Evolutionary conservation across 2,888 invertebrate genomes (phyloP).

Genomic region (Listrodromus nycthemerus): DNA sequence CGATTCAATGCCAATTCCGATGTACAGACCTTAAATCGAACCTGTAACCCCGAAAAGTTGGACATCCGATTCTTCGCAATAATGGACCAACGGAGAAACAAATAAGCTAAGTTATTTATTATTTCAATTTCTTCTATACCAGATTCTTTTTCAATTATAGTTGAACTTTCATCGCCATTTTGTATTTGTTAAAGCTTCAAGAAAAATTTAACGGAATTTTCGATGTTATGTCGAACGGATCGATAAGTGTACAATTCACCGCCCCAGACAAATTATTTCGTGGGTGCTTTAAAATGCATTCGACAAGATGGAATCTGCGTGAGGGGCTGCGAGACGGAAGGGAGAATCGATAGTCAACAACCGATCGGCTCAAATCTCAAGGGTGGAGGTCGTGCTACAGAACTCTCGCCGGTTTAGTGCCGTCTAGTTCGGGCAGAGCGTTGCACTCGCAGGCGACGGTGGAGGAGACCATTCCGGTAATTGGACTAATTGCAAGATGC

Average conservation of each 20-base stretch:
- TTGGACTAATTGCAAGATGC: conserved; percentile 74
- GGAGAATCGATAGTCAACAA: conserved; percentile 1
- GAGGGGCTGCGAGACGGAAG: background rate
- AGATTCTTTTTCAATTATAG: background rate
- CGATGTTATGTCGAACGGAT: background rate
- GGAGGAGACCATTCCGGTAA: conserved; percentile 68
- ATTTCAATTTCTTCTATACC: background rate
- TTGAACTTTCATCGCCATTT: background rate
- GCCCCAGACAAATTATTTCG: background rate
- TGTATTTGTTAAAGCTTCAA: background rate
- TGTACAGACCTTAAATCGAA: conserved; percentile 39
- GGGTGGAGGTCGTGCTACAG: conserved; percentile 4
- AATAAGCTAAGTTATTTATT: conserved; percentile 30
- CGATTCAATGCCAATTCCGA: conserved; percentile 51
- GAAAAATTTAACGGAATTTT: background rate
- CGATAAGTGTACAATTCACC: background rate
- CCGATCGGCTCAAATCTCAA: conserved; percentile 1
- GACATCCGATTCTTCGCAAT: conserved; percentile 26
- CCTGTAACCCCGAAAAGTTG: background rate
- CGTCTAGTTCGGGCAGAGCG: background rate
- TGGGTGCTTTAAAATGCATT: background rate
- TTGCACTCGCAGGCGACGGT: conserved; percentile 6
- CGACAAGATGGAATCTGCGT: background rate
- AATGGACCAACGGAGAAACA: conserved; percentile 7
- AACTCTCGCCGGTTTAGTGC: conserved; percentile 15